Conservation (phyloP, 1,140 invertebrate species). For the Dolichoris vasculosae region DNA sequence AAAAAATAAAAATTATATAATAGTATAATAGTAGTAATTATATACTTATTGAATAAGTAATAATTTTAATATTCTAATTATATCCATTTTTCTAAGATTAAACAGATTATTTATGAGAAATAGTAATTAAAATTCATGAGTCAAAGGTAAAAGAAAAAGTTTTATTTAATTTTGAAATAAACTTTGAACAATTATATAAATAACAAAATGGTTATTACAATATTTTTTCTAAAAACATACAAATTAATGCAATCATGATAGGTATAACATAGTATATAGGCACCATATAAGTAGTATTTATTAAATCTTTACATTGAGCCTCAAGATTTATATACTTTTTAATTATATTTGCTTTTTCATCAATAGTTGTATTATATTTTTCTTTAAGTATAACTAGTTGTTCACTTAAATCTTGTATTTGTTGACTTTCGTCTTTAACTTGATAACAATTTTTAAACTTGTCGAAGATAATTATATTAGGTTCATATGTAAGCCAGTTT, state of each 20-base stretch:
- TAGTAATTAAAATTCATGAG: neutral
- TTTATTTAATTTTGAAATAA: slow-evolving; percentile 33
- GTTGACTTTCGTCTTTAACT: slow-evolving; percentile 69
- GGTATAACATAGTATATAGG: slow-evolving; percentile 72
- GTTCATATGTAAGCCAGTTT: slow-evolving; percentile 63
- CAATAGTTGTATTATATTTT: slow-evolving; percentile 70
- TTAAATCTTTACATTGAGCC: slow-evolving; percentile 67
- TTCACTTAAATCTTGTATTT: slow-evolving; percentile 72
- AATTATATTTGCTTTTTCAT: slow-evolving; percentile 72
- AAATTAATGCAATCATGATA: slow-evolving; percentile 65
- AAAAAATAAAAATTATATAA: too few relatives aligned
- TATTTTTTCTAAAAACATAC: slow-evolving; percentile 71
- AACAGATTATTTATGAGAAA: too few relatives aligned
- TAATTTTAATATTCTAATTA: too few relatives aligned
- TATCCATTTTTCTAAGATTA: too few relatives aligned
- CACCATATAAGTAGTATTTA: slow-evolving; percentile 67
- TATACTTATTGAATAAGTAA: too few relatives aligned
- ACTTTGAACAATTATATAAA: slow-evolving; percentile 30
- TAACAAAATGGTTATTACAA: slow-evolving; percentile 62
- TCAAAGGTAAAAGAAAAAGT: neutral
- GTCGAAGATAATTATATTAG: slow-evolving; percentile 59
- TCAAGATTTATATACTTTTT: slow-evolving; percentile 69
- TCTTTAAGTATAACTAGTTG: slow-evolving; percentile 75
- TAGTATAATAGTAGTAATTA: too few relatives aligned
- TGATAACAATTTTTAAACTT: slow-evolving; percentile 64